Percentiles rank a stretch among this genome's conserved stretches.
Conservation (phyloP, 2,113 vertebrate genomes). For the Setophaga petechia region DNA sequence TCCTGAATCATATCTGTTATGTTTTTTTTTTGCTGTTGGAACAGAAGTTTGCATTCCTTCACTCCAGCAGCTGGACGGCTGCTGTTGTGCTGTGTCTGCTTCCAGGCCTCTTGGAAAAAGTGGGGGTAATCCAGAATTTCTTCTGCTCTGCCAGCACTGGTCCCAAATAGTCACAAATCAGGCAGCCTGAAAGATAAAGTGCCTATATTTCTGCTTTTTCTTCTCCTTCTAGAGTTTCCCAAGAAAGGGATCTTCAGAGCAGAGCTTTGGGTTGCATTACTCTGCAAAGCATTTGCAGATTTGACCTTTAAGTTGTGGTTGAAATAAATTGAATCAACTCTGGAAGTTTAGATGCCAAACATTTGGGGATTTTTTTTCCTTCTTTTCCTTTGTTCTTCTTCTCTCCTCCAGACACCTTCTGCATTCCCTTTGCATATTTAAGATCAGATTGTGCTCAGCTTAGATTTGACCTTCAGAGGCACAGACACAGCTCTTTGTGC, state of each 20-base stretch:
- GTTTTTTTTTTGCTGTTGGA: not conserved
- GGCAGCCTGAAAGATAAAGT: not conserved
- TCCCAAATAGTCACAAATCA: not conserved
- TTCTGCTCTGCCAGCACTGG: not conserved
- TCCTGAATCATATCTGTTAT: not conserved
- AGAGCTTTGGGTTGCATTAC: not conserved
- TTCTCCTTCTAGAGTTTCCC: not conserved
- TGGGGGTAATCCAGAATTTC: not conserved
- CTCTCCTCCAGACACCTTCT: not conserved
- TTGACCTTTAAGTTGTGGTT: not conserved
- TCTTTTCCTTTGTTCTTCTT: not conserved
- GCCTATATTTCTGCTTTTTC: not conserved
- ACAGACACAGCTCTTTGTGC: accelerated
- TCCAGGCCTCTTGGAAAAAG: not conserved
- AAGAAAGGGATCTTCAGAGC: not conserved
- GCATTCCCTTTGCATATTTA: accelerated
- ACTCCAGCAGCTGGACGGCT: not conserved
- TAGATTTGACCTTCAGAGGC: not conserved
- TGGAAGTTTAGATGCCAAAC: not conserved
- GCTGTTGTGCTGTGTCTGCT: not conserved
- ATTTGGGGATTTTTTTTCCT: not conserved
- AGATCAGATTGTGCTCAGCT: not conserved
- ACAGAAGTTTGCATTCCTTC: not conserved
- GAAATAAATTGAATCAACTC: not conserved
- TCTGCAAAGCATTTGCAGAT: not conserved